phyloP scores from a whole-genome alignment of 2,113 vertebrate genomes.

The Mungos mungo region DNA sequence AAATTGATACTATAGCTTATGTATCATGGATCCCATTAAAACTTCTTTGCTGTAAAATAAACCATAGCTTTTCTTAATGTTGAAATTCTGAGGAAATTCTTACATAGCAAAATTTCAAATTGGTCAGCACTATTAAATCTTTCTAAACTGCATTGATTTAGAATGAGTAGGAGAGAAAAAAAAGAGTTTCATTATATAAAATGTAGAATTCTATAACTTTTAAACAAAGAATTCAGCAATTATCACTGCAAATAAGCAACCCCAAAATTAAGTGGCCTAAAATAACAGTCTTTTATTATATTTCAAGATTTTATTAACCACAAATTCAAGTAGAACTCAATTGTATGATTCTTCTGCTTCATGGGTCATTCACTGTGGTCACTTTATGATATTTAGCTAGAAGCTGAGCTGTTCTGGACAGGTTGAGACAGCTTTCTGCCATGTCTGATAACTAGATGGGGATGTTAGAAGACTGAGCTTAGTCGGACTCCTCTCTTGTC shows the following conservation, averaged over 20 bases:
- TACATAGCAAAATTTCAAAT: not conserved
- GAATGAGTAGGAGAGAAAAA: not conserved
- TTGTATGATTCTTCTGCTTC: not conserved
- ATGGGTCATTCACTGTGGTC: not conserved
- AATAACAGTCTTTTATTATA: not conserved
- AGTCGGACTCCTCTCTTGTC: not conserved
- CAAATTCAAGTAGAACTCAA: not conserved
- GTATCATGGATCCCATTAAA: not conserved
- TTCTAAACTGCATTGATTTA: not conserved
- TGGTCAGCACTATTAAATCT: not conserved
- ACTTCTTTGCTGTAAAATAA: not conserved
- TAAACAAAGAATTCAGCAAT: not conserved
- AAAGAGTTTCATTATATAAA: not conserved
- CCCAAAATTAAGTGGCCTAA: not conserved
- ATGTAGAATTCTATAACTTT: not conserved
- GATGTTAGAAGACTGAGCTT: not conserved
- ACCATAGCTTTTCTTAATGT: not conserved
- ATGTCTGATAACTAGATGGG: fast-evolving
- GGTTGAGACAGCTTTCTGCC: not conserved
- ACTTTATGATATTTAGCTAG: not conserved
- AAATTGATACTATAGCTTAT: not conserved
- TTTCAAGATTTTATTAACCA: not conserved
- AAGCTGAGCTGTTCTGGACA: not conserved
- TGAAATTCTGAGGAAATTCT: not conserved
- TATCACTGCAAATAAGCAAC: not conserved